Evolutionary conservation across 64 coral and sea anemone species (phyloP).

Genomic region (Pocillopora damicornis): DNA sequence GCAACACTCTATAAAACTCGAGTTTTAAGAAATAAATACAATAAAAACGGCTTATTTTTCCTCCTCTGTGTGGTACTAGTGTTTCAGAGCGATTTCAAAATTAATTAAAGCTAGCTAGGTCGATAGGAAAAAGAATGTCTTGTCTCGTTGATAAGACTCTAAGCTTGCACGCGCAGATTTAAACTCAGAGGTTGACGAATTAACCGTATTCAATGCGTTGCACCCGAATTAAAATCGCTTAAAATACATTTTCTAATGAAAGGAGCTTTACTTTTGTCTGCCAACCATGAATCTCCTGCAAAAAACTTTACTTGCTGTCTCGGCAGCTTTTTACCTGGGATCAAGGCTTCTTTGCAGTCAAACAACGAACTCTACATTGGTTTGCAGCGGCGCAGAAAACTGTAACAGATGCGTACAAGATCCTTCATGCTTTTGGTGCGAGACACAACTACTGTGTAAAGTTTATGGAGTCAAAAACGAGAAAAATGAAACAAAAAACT

Average conservation of each 20-base stretch:
- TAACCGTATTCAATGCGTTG: neutral
- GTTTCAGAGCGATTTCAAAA: too few relatives aligned
- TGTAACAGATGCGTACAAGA: conserved; percentile 32
- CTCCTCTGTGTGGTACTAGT: too few relatives aligned
- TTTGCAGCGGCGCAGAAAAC: neutral
- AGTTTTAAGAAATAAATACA: too few relatives aligned
- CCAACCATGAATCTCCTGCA: neutral
- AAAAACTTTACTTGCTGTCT: neutral
- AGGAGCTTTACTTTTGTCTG: neutral
- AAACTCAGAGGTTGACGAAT: conserved; percentile 16
- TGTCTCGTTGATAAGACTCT: too few relatives aligned
- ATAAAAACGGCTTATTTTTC: too few relatives aligned
- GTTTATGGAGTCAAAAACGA: neutral
- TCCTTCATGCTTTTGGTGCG: conserved; percentile 41
- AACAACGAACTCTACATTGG: neutral
- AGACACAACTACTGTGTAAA: neutral
- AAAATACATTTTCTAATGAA: neutral
- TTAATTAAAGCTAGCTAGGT: too few relatives aligned
- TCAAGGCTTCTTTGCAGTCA: neutral
- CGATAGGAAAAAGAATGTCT: too few relatives aligned
- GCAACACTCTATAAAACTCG: too few relatives aligned
- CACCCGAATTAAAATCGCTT: neutral
- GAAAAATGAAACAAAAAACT: neutral
- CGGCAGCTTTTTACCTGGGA: neutral
- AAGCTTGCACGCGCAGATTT: conserved; percentile 27